These are phyloP conservation scores for pig (Sus scrofa) DNA, from an alignment of 2,113 vertebrate species.

Conservation along the genomic window T2T-Sscrofa CM000815.6:110147501-110148000, in stretches of 20 bases:
- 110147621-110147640: fast-evolving
- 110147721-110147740: background rate
- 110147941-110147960: too few relatives aligned
- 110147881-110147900: too few relatives aligned
- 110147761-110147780: background rate
- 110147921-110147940: too few relatives aligned
- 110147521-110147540: background rate
- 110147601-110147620: background rate
- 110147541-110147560: fast-evolving
- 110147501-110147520: background rate
- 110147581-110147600: background rate
- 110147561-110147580: background rate
- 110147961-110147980: too few relatives aligned
- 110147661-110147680: fast-evolving
- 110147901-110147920: too few relatives aligned
- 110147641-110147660: background rate
- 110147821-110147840: background rate
- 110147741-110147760: background rate
- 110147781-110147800: background rate
- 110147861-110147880: too few relatives aligned
- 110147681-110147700: too few relatives aligned
- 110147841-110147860: background rate
- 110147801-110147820: background rate
- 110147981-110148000: too few relatives aligned
- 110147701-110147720: background rate